Percentiles rank a stretch among this genome's conserved stretches.
Evolutionary conservation across 2,113 vertebrate species (phyloP).

Genomic region (Gracilinanus agilis): DNA sequence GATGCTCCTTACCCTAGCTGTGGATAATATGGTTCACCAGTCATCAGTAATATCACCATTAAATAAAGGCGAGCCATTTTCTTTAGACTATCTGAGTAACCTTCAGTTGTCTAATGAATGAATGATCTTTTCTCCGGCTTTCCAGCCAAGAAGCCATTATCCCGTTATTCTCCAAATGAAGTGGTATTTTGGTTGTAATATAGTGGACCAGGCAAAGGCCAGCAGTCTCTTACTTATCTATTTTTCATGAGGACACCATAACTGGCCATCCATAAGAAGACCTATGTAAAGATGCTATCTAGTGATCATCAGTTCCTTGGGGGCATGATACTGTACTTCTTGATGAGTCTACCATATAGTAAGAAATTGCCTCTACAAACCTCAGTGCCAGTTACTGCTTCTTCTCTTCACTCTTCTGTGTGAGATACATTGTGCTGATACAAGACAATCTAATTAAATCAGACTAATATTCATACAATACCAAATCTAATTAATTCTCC

Average conservation of each 20-base stretch:
- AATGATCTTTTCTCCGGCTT: constrained; percentile 15
- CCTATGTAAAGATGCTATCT: neutral
- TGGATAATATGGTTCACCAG: constrained; percentile 39
- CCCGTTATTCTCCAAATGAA: constrained; percentile 30
- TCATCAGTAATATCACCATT: constrained; percentile 55
- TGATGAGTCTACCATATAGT: neutral
- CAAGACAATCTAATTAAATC: neutral
- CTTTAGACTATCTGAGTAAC: neutral
- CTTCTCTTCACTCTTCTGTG: neutral
- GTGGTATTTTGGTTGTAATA: neutral
- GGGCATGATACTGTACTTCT: neutral
- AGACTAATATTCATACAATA: neutral
- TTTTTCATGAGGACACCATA: neutral
- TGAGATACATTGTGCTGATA: neutral
- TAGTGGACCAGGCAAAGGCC: neutral
- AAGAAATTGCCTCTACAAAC: neutral
- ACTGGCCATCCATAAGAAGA: neutral
- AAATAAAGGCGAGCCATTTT: constrained; percentile 65
- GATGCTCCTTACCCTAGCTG: constrained; percentile 60
- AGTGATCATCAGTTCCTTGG: neutral
- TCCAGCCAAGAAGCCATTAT: neutral
- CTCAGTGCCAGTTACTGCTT: neutral
- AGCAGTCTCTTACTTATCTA: neutral
- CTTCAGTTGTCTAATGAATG: constrained; percentile 33
- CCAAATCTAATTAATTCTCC: neutral